Evolutionary conservation across 2,113 vertebrate species (phyloP).

Genomic region (Diadophis punctatus): DNA sequence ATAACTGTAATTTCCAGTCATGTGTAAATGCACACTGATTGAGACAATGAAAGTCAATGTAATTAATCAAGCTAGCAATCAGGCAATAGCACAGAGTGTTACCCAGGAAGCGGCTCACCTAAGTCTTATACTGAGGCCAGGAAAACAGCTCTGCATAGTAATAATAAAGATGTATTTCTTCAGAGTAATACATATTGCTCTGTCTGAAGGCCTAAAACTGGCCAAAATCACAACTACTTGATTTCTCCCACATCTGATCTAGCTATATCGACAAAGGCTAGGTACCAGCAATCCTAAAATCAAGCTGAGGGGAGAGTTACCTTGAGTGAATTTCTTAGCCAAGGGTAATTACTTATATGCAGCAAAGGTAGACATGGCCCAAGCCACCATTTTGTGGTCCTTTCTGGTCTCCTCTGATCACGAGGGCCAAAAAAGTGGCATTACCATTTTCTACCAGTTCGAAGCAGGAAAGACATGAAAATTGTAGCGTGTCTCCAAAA

Average conservation of each 20-base stretch:
- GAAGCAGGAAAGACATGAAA: background rate
- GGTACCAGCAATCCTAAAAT: constrained; percentile 56
- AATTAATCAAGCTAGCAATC: background rate
- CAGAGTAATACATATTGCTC: constrained; percentile 40
- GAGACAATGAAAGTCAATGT: background rate
- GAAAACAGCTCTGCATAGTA: constrained; percentile 49
- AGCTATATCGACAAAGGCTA: background rate
- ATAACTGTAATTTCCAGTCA: constrained; percentile 44
- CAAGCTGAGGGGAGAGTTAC: constrained; percentile 51
- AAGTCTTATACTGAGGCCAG: constrained; percentile 52
- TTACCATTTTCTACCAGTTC: background rate
- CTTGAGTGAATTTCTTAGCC: constrained; percentile 31
- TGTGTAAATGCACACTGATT: constrained; percentile 17
- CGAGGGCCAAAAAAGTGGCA: background rate
- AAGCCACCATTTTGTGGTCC: background rate
- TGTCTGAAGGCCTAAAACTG: constrained; percentile 41
- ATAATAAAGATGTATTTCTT: constrained; percentile 34
- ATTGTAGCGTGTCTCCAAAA: background rate
- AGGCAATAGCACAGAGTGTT: background rate
- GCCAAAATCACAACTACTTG: constrained; percentile 51
- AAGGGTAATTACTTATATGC: background rate
- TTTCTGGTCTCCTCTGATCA: background rate
- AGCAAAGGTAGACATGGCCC: background rate
- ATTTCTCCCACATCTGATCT: constrained; percentile 54
- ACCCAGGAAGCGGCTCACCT: background rate